Evolutionary conservation across 2,888 invertebrate species (phyloP).

Genomic region (Scaptomyza tumidula): DNA sequence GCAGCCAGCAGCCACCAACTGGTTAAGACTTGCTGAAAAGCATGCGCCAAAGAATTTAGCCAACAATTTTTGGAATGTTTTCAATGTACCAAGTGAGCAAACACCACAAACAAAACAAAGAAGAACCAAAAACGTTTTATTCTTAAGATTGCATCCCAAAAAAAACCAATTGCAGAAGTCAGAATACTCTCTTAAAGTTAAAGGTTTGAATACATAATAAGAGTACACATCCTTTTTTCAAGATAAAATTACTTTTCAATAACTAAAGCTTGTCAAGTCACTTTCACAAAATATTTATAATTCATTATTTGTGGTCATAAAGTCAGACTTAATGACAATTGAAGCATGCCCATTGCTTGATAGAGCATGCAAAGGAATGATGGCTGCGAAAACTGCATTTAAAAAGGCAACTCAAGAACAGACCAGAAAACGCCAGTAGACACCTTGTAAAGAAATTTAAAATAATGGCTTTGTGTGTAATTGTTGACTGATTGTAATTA

Average conservation of each 20-base stretch:
- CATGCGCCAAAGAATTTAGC: slow-evolving; percentile 79
- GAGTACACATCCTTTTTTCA: not conserved
- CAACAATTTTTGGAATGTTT: slow-evolving; percentile 78
- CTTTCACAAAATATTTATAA: not conserved
- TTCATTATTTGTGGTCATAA: not conserved
- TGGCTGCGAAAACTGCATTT: slow-evolving; percentile 9
- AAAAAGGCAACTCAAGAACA: not conserved
- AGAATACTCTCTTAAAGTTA: slow-evolving; percentile 9
- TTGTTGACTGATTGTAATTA: slow-evolving; percentile 3
- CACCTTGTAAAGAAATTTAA: not conserved
- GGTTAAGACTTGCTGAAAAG: slow-evolving; percentile 71
- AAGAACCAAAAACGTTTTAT: slow-evolving; percentile 27
- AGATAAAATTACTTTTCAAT: not conserved
- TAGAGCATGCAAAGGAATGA: slow-evolving; percentile 10
- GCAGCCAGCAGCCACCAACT: slow-evolving; percentile 52
- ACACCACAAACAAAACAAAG: slow-evolving; percentile 52
- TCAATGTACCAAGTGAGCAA: slow-evolving; percentile 75
- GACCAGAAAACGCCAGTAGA: slow-evolving; percentile 2
- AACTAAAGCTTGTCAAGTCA: not conserved
- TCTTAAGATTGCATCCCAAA: slow-evolving; percentile 1
- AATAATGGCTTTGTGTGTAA: not conserved
- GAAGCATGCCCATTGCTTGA: not conserved
- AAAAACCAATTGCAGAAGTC: slow-evolving; percentile 1
- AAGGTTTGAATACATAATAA: not conserved
- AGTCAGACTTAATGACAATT: not conserved